These are phyloP conservation scores for Griposia aprilina DNA, from an alignment of 2,888 invertebrate genomes.

Conservation along the genomic window DNA sequence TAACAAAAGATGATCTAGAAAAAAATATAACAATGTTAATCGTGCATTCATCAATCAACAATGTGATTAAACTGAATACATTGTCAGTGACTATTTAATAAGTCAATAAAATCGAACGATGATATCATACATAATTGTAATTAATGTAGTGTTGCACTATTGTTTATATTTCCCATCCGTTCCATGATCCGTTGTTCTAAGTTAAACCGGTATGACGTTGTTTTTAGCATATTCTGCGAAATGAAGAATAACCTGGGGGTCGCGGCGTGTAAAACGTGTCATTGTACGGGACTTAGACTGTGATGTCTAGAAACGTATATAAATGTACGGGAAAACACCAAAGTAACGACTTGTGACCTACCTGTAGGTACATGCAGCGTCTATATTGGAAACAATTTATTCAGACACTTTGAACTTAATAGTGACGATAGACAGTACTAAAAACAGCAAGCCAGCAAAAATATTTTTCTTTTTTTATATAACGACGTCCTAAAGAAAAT, in stretches of 20 bases:
- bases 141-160: conserved; percentile 40
- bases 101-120: conserved; percentile 44
- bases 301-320: conserved; percentile 51
- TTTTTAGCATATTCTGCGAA: conserved; percentile 74
- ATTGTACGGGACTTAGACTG: conserved; percentile 73
- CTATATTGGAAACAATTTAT: conserved; percentile 39
- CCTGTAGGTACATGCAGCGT: conserved; percentile 32
- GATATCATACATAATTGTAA: conserved; percentile 46
- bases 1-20: not conserved
- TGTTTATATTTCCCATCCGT: conserved; percentile 57
- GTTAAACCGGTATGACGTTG: conserved; percentile 56
- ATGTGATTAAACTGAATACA: conserved; percentile 1
- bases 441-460: not conserved
- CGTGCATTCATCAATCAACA: not conserved
- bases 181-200: conserved; percentile 52
- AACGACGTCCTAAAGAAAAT: not conserved
- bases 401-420: conserved; percentile 3
- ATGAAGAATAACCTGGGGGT: conserved; percentile 73
- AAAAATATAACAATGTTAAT: conserved; percentile 12
- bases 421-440: not conserved
- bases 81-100: conserved; percentile 7
- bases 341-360: conserved; percentile 49
- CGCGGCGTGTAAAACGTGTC: conserved; percentile 77
- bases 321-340: conserved; percentile 44
- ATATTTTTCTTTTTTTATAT: not conserved